phyloP scores from a whole-genome alignment of 2,797 vertebrate species.

The Anabacerthia variegaticeps region DNA sequence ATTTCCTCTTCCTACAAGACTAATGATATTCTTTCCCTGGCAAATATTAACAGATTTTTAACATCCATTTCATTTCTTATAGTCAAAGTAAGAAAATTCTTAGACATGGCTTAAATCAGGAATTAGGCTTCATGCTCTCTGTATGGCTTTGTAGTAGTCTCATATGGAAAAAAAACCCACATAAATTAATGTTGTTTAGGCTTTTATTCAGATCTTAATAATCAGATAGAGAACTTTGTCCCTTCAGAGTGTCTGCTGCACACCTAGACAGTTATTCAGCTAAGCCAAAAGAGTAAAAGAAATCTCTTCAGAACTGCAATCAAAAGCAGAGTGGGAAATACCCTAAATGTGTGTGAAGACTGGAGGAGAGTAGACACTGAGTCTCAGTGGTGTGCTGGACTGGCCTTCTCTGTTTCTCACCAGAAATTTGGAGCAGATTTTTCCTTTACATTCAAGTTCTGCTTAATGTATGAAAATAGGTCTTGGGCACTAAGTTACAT shows the following conservation, averaged over 20 bases:
- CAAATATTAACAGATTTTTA: background rate
- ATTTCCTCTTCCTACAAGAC: background rate
- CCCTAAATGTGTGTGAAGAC: background rate
- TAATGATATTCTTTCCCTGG: background rate
- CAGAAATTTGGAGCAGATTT: background rate
- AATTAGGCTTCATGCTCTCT: background rate
- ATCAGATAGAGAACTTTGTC: background rate
- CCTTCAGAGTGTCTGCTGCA: background rate
- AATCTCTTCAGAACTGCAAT: background rate
- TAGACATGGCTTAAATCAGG: background rate
- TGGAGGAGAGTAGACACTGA: fast-evolving
- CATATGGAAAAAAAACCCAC: background rate
- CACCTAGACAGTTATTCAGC: background rate
- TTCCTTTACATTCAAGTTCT: background rate
- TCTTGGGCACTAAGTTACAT: background rate
- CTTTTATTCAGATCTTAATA: background rate
- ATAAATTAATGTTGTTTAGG: background rate
- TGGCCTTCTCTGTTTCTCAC: background rate
- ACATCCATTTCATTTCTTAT: background rate
- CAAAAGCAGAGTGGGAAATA: background rate
- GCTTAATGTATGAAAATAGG: background rate
- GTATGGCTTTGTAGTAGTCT: background rate
- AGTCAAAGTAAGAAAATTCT: background rate
- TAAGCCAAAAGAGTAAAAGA: background rate
- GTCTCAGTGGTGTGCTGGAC: background rate